Evolutionary conservation across 2,888 invertebrate genomes (phyloP), one percentile per base, ranked within the genome.

Genomic region (Caenorhabditis parvicauda): DNA sequence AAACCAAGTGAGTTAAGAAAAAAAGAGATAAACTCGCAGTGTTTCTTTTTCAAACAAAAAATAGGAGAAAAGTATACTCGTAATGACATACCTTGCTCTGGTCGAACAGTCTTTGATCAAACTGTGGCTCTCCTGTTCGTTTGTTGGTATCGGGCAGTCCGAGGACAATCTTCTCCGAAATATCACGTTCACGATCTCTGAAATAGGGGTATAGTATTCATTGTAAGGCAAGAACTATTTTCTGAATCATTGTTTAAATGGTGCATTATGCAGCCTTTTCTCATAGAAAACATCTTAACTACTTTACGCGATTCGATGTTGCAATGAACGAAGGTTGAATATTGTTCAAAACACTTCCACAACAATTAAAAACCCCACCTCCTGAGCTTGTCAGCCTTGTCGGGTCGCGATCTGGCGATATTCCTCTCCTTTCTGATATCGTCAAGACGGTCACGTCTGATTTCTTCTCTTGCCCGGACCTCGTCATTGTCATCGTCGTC

Each of bases 101-200:
- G 76, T 96, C 96, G 82, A 98, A 96, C 14, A 98, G 85, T 29
- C 98, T 85, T 82, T 94, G 92, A 84, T 99, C 98, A 82, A 94
- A 99, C 74, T 84, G 83, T 14, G 82, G 81, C 47, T 85, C 85
- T 12, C 75, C 77, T 19, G 65, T 57, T 2, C 76, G 66, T n/a
- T 67, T 67, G 41, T 70, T 64, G 0, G 88, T 87, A 77, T 93
- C 94, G 0, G 96, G 96, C 84, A 96, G 84, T 0, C 96, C 96
- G 14, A 98, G 86, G 0, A 98, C 98, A 70, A 98, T 96, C 85
- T 96, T 93, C 82, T 99, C 98, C 7, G 93, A 94, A 57, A 98
- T 93, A 80, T 98, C 98, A 3, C 98, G 87, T 74, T 98, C 98
- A 2, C 93, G 86, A 78, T 92, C 91, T 32, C 63, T 62, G 57